These are phyloP conservation scores for Lepas anatifera DNA, from an alignment of 2,888 invertebrate species.

Conservation along the genomic window DNA sequence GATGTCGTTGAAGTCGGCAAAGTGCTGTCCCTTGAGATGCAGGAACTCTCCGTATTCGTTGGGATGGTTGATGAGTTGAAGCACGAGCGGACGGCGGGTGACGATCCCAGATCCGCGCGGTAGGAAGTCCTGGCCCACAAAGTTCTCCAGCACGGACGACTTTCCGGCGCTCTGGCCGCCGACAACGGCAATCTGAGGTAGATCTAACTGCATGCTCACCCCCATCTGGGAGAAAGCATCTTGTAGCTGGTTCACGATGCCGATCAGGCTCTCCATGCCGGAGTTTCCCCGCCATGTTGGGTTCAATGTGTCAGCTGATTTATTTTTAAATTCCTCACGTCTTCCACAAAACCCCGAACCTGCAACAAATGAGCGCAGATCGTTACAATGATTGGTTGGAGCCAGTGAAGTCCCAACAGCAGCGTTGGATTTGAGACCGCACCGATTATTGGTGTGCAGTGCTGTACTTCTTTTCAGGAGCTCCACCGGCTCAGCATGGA, in stretches of 20 bases:
- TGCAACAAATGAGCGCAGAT: no score
- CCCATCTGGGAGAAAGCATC: constrained; percentile 99
- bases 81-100: constrained; percentile 85
- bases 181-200: constrained; percentile 99
- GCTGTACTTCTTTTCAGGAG: no score
- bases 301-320: no score
- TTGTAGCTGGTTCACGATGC: constrained; percentile 98
- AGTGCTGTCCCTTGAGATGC: constrained; percentile 96
- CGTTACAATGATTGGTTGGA: no score
- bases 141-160: constrained; percentile 99
- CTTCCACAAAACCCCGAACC: no score
- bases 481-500: no score
- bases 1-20: constrained; percentile 88
- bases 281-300: constrained; percentile 35
- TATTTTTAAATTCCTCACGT: no score
- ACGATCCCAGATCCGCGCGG: constrained; percentile 95
- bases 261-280: constrained; percentile 95
- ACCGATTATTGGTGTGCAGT: no score
- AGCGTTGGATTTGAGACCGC: no score
- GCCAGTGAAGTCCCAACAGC: no score
- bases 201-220: constrained; percentile 94
- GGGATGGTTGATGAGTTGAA: constrained; percentile 72
- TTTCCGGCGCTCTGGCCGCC: constrained; percentile 99
- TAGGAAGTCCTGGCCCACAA: constrained; percentile 96
- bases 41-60: constrained; percentile 95